Percentiles rank a stretch among this genome's conserved stretches.
These are phyloP conservation scores for Tetranychus cinnabarinus DNA, from an alignment of 1,140 invertebrate genomes.

Conservation along the genomic window DNA sequence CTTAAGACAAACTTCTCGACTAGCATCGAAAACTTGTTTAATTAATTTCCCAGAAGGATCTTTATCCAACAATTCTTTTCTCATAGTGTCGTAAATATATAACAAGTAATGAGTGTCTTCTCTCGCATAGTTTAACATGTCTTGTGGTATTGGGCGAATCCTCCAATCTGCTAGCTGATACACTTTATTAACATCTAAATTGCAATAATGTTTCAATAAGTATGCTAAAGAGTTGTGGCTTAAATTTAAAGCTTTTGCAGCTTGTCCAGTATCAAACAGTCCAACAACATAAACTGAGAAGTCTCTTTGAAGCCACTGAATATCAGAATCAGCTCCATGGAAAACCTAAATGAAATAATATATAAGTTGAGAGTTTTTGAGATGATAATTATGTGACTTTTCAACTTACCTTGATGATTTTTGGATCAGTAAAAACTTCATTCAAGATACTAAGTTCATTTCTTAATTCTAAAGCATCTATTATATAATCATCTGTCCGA, in stretches of 20 bases:
- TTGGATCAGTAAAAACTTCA: conserved; percentile 70
- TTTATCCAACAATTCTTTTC: conserved; percentile 43
- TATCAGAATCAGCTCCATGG: conserved; percentile 70
- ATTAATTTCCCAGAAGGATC: conserved; percentile 45
- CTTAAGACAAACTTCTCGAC: conserved; percentile 39
- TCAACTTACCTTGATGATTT: conserved; percentile 51
- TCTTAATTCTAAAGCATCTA: conserved; percentile 62
- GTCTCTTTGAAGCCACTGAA: conserved; percentile 85
- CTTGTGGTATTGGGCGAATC: conserved; percentile 59
- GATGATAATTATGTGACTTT: background rate
- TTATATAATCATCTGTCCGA: conserved; percentile 53
- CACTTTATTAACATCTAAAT: conserved; percentile 55
- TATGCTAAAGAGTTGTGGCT: conserved; percentile 46
- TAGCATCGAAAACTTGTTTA: conserved; percentile 38
- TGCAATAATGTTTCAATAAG: conserved; percentile 53
- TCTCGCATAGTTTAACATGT: conserved; percentile 65
- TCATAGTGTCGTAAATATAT: conserved; percentile 65
- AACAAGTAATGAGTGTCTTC: conserved; percentile 87
- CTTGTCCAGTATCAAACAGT: conserved; percentile 87
- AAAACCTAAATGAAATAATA: conserved; percentile 36
- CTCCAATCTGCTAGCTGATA: conserved; percentile 92
- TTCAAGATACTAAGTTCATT: conserved; percentile 63
- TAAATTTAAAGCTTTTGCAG: conserved; percentile 47
- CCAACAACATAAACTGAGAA: conserved; percentile 85
- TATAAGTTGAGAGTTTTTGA: background rate